Evolutionary conservation across 2,797 vertebrate genomes (phyloP), one percentile per base, ranked within the genome.

Genomic region (Microcaecilia unicolor): DNA sequence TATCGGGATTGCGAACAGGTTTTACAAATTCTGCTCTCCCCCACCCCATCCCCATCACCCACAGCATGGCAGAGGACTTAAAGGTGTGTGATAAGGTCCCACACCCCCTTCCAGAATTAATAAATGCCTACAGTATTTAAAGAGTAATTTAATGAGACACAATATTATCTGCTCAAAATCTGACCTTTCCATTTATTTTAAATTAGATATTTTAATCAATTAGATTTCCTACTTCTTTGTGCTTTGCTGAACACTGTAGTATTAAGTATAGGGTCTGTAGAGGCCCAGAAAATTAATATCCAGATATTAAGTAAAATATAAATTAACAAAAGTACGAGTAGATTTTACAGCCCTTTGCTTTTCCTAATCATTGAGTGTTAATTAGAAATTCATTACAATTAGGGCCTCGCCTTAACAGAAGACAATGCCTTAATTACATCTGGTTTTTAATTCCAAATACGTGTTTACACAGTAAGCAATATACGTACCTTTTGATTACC

Each of bases 341-440:
- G 78, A 68, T 53, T 67, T 64, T 74, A 70, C 74, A 70, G 71
- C 57, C 72, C 58, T 61, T 55, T 43, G 77, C 72, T 59, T 61
- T 74, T 73, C 73, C 67, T 64, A 73, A 80, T 81, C 78, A 76
- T 80, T 83, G 81, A 81, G 70, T 76, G 74, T 85, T 86, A 86
- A 86, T 85, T 86, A 86, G 80, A 81, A 81, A 78, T 80, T 79
- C 74, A 80, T 84, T 78, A 79, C 80, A 86, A 86, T 86, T 85
- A 83, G 82, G 82, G 77, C 73, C 59, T 70, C 61, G 65, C 53
- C 63, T 74, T 64, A 75, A 72, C 71, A 67, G 75, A 74, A 74
- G 75, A 55, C 75, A 62, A 65, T 71, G 78, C 78, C 76, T 82
- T 84, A 83, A 85, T 80, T 83, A 83, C 80, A 80, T 78, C 76